A percentile compares a stretch with the other conserved stretches of the same genome.
Conservation (phyloP, 2,888 invertebrate species). For the Argyresthia albistria region DNA sequence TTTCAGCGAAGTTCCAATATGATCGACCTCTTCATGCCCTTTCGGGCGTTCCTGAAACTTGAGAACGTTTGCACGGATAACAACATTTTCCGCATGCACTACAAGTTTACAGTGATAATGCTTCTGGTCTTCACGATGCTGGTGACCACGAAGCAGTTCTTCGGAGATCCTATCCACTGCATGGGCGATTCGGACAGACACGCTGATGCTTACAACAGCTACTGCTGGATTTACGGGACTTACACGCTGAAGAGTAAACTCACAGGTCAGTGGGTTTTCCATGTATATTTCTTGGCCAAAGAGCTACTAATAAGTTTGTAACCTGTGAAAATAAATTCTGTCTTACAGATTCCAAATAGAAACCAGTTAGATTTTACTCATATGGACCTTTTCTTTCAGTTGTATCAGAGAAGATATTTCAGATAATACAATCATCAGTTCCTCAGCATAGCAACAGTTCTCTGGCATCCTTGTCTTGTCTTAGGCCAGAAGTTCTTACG, state of each 20-base stretch:
- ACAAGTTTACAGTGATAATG: constrained; percentile 80
- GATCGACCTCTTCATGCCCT: constrained; percentile 78
- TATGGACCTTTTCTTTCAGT: too few species aligned
- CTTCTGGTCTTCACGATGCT: constrained; percentile 81
- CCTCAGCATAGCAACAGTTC: too few species aligned
- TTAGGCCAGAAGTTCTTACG: too few species aligned
- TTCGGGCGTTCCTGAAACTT: constrained; percentile 77
- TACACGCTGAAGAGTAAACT: constrained; percentile 69
- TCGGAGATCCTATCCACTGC: constrained; percentile 89
- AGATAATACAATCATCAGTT: too few species aligned
- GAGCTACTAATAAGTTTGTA: too few species aligned
- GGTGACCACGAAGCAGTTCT: constrained; percentile 86
- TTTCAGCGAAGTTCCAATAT: neutral
- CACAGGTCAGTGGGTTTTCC: constrained; percentile 26
- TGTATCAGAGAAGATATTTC: too few species aligned
- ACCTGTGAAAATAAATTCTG: too few species aligned
- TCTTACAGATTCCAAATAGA: too few species aligned
- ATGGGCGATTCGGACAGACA: constrained; percentile 61
- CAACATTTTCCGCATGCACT: constrained; percentile 82
- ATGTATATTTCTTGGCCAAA: neutral
- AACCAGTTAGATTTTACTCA: too few species aligned
- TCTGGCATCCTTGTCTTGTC: too few species aligned
- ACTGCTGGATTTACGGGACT: constrained; percentile 86
- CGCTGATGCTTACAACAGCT: constrained; percentile 78
- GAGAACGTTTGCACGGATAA: constrained; percentile 82